Percentiles rank a stretch among this genome's conserved stretches.
Conservation (phyloP, 2,797 vertebrate species). For the Luscinia luscinia region DNA sequence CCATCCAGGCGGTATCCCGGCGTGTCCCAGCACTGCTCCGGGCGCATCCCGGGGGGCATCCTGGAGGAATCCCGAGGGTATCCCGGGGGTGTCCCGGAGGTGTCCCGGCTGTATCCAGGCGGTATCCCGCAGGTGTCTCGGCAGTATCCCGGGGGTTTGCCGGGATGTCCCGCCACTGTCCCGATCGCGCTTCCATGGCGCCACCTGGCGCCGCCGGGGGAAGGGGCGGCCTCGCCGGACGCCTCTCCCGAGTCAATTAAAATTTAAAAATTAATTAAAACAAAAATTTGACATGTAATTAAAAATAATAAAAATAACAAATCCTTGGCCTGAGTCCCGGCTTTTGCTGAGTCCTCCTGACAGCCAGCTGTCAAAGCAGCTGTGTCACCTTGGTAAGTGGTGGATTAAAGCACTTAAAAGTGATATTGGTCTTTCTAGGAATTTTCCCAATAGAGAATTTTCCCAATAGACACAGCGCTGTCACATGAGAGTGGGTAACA, state of each 20-base stretch:
- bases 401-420: neutral
- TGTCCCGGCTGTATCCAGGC: neutral
- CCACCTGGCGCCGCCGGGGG: neutral
- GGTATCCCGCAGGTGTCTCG: neutral
- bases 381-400: fast-evolving
- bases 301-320: neutral
- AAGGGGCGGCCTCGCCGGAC: no score
- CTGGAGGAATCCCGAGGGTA: neutral
- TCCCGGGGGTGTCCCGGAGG: no score
- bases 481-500: neutral
- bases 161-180: neutral
- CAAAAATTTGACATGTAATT: no score
- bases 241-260: neutral
- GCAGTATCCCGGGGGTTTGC: neutral
- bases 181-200: neutral
- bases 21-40: no score
- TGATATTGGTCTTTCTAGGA: neutral
- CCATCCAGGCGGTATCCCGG: no score
- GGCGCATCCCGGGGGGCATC: neutral
- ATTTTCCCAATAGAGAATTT: neutral
- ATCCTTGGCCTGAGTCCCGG: neutral
- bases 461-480: fast-evolving
- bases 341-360: neutral
- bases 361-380: neutral
- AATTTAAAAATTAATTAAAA: neutral